phyloP scores from a whole-genome alignment of 1,140 invertebrate genomes.

The Liolophura sinensis region DNA sequence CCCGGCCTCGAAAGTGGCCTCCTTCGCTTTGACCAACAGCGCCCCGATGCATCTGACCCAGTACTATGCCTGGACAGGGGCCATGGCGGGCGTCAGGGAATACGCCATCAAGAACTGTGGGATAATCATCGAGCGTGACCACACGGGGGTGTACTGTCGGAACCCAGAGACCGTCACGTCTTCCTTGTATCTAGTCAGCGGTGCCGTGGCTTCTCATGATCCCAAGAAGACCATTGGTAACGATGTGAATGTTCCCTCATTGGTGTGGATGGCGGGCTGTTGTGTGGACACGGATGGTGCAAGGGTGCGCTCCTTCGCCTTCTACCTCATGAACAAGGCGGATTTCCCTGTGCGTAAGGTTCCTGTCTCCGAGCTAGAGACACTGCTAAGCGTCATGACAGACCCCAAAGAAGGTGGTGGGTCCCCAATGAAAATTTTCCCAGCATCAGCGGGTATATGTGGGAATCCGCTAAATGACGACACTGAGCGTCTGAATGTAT shows the following conservation, averaged over 20 bases:
- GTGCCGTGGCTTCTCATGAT: constrained; percentile 26
- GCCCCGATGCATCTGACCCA: constrained; percentile 32
- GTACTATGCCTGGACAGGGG: constrained; percentile 31
- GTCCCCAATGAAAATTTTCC: constrained; percentile 33
- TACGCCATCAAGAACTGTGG: constrained; percentile 35
- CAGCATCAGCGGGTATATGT: constrained; percentile 16
- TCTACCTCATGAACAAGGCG: constrained; percentile 30
- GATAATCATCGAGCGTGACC: constrained; percentile 6
- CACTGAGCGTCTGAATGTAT: no score
- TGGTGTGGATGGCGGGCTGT: constrained; percentile 43
- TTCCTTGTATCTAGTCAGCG: constrained; percentile 28
- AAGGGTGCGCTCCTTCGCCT: constrained; percentile 26
- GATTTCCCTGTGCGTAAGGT: constrained; percentile 26
- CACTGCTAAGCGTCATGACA: constrained; percentile 36
- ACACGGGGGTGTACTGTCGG: background rate
- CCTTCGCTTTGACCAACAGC: constrained; percentile 39
- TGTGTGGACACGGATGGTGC: constrained; percentile 24
- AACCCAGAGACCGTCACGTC: constrained; percentile 8
- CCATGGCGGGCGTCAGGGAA: constrained; percentile 19
- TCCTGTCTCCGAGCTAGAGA: constrained; percentile 39
- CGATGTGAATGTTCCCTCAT: constrained; percentile 37
- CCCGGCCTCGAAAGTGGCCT: constrained; percentile 23
- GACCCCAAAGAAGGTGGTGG: constrained; percentile 18
- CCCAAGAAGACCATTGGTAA: constrained; percentile 31
- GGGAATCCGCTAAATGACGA: no score